Conservation (phyloP, 2,888 invertebrate genomes). For the Stramonita haemastoma region DNA sequence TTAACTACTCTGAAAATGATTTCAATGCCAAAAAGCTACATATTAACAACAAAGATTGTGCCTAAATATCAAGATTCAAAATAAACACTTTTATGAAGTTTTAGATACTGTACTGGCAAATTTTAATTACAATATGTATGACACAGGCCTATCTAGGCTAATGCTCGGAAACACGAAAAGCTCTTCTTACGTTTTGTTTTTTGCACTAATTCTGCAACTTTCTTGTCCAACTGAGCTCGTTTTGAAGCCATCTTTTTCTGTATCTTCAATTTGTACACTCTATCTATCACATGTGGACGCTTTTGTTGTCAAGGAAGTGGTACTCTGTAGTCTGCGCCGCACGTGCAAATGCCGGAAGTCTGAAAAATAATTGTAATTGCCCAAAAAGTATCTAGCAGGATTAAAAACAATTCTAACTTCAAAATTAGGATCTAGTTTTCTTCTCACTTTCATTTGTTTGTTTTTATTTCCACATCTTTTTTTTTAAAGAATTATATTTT, state of each 20-base stretch:
- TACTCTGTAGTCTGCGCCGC: constrained; percentile 48
- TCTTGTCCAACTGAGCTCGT: constrained; percentile 60
- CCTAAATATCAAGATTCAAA: too few relatives aligned
- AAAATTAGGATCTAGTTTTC: background rate
- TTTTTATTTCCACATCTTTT: background rate
- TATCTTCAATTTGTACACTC: background rate
- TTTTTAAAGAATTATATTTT: background rate
- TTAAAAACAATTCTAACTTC: background rate
- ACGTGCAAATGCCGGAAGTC: constrained; percentile 46
- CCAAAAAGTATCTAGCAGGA: background rate
- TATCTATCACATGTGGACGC: background rate
- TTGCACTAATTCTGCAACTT: constrained; percentile 53
- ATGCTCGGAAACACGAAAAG: background rate
- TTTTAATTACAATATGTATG: too few relatives aligned
- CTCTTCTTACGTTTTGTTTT: constrained; percentile 46
- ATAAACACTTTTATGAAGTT: too few relatives aligned
- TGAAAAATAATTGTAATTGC: background rate
- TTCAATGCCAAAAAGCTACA: too few relatives aligned
- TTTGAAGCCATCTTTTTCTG: constrained; percentile 59
- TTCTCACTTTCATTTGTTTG: too few relatives aligned
- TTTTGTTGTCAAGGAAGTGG: constrained; percentile 53
- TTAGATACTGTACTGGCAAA: too few relatives aligned
- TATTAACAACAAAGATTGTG: too few relatives aligned
- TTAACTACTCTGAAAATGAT: too few relatives aligned
- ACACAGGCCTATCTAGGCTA: too few relatives aligned